These are phyloP conservation scores for Ptychodera flava DNA, from an alignment of 35 echinoderm and acorn worm species.

Conservation along the genomic window DNA sequence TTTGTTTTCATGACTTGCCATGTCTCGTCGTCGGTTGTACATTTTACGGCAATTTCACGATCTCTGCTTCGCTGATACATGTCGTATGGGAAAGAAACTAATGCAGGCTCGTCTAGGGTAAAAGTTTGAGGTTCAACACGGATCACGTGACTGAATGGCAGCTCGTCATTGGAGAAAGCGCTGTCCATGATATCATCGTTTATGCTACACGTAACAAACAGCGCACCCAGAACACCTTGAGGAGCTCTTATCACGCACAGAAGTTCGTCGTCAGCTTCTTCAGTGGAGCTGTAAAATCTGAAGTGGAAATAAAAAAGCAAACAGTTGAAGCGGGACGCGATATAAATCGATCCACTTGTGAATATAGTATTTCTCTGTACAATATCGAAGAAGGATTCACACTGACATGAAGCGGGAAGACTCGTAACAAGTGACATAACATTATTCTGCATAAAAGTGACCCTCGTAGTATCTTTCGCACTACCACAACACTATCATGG, in stretches of 20 bases:
- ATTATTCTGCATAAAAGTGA: no score
- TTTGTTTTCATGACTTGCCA: background rate
- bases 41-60: background rate
- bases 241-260: background rate
- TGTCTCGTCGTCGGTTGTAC: background rate
- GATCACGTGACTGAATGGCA: background rate
- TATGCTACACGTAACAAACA: background rate
- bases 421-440: no score
- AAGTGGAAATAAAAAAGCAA: background rate
- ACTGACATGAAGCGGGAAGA: no score
- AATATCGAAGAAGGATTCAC: no score
- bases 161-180: background rate
- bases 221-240: background rate
- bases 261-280: background rate
- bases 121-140: background rate
- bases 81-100: background rate
- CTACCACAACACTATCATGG: no score
- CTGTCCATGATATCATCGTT: background rate
- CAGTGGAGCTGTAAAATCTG: background rate
- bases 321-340: no score
- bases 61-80: background rate
- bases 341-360: no score
- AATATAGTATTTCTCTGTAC: no score
- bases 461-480: no score
- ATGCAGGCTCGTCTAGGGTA: background rate